These are phyloP conservation scores for Pollenia angustigena DNA, from an alignment of 2,888 invertebrate species.

Conservation along the genomic window DNA sequence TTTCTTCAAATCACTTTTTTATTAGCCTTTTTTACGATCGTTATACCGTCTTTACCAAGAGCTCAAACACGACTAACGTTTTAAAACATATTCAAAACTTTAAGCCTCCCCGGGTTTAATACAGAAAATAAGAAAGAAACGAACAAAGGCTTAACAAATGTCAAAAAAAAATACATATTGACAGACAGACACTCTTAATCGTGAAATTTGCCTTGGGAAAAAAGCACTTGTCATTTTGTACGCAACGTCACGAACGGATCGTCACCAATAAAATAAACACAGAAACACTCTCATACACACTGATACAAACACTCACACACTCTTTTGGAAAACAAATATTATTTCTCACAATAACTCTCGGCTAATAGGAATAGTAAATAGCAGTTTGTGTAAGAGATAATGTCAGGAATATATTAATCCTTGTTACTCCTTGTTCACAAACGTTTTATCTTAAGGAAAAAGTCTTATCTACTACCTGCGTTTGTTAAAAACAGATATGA, in stretches of 20 bases:
- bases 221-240: conserved; percentile 65
- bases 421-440: conserved; percentile 53
- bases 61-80: conserved; percentile 67
- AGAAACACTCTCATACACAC: not conserved
- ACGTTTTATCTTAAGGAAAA: conserved; percentile 12
- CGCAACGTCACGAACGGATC: conserved; percentile 68
- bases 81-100: conserved; percentile 71
- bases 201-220: conserved; percentile 21
- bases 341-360: conserved; percentile 42
- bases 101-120: conserved; percentile 62
- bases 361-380: conserved; percentile 53
- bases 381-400: conserved; percentile 9
- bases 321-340: not conserved
- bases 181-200: conserved; percentile 7
- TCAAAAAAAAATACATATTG: conserved; percentile 23
- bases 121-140: conserved; percentile 20
- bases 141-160: conserved; percentile 67
- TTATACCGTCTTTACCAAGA: conserved; percentile 63
- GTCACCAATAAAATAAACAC: conserved; percentile 54
- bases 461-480: conserved; percentile 33
- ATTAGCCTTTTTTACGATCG: conserved; percentile 31
- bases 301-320: not conserved
- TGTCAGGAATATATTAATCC: conserved; percentile 67
- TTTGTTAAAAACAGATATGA: conserved; percentile 9
- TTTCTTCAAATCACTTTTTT: not conserved